Percentiles rank a stretch among this genome's conserved stretches.
Conservation (phyloP, 2,113 vertebrate genomes). For the Coregonus clupeaformis region DNA sequence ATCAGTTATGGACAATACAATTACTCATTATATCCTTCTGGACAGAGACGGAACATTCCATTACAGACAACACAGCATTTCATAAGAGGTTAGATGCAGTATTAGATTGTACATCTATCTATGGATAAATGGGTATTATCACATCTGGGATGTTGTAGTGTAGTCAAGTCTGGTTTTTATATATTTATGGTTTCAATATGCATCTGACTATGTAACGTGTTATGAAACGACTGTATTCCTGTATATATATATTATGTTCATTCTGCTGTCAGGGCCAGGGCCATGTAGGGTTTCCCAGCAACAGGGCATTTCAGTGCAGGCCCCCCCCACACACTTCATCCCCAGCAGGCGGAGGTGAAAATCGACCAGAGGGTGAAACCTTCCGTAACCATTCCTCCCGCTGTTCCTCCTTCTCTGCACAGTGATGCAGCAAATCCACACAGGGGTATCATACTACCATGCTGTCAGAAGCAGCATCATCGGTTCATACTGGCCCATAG, state of each 20-base stretch:
- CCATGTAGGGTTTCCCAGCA: neutral
- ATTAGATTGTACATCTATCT: neutral
- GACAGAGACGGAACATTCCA: neutral
- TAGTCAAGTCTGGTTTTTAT: neutral
- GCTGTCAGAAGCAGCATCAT: neutral
- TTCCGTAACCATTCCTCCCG: slow-evolving; percentile 53
- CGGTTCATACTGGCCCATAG: too few relatives aligned
- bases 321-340: neutral
- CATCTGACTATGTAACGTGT: neutral
- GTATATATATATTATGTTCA: neutral
- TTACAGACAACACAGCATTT: neutral
- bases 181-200: too few relatives aligned
- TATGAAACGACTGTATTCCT: neutral
- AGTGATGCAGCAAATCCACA: slow-evolving; percentile 60
- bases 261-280: neutral
- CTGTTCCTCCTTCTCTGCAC: slow-evolving; percentile 58
- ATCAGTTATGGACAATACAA: neutral
- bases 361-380: slow-evolving; percentile 51
- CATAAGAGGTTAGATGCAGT: neutral
- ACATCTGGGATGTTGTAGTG: neutral
- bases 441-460: neutral
- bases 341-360: slow-evolving; percentile 47
- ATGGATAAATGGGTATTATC: neutral
- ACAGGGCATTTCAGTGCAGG: neutral
- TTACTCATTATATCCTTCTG: neutral